These are phyloP conservation scores for Pseudomyrmex gracilis DNA, from an alignment of 1,140 invertebrate genomes.

Conservation along the genomic window DNA sequence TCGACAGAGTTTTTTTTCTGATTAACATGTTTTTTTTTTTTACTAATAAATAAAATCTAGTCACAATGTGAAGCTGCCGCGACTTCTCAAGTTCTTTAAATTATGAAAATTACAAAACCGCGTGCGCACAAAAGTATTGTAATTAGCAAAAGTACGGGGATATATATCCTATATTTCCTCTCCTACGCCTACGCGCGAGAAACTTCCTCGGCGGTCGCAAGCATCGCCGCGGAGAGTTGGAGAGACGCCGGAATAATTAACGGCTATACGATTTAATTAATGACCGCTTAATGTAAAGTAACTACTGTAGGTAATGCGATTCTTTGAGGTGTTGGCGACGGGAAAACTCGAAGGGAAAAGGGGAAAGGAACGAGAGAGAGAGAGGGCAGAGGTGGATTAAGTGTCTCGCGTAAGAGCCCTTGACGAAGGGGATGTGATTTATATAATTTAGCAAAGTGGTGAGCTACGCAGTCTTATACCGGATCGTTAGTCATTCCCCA, in stretches of 20 bases:
- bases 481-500: constrained; percentile 72
- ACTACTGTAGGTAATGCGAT: constrained; percentile 67
- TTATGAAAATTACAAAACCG: neutral
- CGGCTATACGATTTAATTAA: constrained; percentile 78
- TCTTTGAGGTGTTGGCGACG: constrained; percentile 65
- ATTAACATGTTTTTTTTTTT: neutral
- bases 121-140: neutral
- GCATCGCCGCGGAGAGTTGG: constrained; percentile 67
- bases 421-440: constrained; percentile 82
- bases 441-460: constrained; percentile 84
- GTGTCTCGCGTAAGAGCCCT: constrained; percentile 76
- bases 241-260: constrained; percentile 78
- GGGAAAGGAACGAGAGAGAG: constrained; percentile 12
- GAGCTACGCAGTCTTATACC: constrained; percentile 75
- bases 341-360: constrained; percentile 7
- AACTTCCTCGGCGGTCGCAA: constrained; percentile 47
- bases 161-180: neutral
- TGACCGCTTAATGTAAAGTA: constrained; percentile 80
- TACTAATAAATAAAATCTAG: neutral
- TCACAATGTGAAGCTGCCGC: neutral
- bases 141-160: neutral
- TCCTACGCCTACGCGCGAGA: neutral
- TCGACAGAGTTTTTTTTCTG: neutral
- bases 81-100: neutral
- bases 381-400: constrained; percentile 76